Base-by-base conservation (phyloP, 2,888 invertebrate genomes). In the Acleris sparsana region DNA sequence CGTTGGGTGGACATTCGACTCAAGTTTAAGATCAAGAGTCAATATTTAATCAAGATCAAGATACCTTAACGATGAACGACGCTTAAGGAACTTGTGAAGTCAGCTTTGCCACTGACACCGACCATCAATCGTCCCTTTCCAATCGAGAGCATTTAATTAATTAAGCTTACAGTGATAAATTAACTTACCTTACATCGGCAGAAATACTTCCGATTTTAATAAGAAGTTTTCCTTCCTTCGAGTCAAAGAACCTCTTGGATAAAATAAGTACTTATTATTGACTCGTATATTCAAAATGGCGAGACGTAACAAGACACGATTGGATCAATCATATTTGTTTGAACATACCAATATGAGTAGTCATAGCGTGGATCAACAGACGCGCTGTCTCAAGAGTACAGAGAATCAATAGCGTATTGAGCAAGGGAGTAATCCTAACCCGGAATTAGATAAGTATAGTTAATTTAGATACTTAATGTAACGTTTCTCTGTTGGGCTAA, bases 391-490 rank as follows among this genome's bases (percentile, higher is more conserved):
- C 56, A 46, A 57, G 46, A 46, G 44, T n/a, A n/a, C 17, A 51
- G 44, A n/a, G 53, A 17, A 62, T 39, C 62, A 62, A 55, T 55
- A 62, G 48, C 16, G 25, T 46, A 61, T 61, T 53, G 18, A 53
- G 16, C 57, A n/a, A 25, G 20, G 7, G n/a, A 22, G 52, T 17
- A 44, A 57, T 44, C 22, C 57, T 25, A 25, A 57, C 46, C 43
- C 20, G 39, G 43, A 55, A 57, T 57, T 46, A 46, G 46, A 57
- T 17, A 39, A 39, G 13, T 39, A 57, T 29, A 57, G 25, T 22
- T 22, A 16, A 49, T 49, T 17, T 18, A 18, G 13, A 7, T 11
- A 18, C 13, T 4, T 5, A 46, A 22, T 16, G 55, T 20, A 18
- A 20, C 18, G 20, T 55, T 16, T 55, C 39, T 22, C 43, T 33